Evolutionary conservation across 2,888 invertebrate genomes (phyloP).

Genomic region (Lepidochrysops patricia): DNA sequence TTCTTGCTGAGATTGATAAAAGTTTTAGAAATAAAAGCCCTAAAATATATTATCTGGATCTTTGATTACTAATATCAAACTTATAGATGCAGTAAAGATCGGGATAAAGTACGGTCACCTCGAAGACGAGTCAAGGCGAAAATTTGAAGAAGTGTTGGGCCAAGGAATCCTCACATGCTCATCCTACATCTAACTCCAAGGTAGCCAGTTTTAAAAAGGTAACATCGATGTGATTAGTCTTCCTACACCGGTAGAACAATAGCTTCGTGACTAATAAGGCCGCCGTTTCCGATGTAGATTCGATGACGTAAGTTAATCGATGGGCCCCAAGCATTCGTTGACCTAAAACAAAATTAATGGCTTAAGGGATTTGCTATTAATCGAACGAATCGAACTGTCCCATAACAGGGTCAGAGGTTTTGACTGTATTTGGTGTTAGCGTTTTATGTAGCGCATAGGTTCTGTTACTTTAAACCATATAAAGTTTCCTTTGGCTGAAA

Average conservation of each 20-base stretch:
- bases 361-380: background rate
- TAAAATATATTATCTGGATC: too few species aligned
- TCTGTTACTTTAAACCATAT: too few species aligned
- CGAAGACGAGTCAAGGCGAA: too few species aligned
- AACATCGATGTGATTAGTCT: background rate
- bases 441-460: too few species aligned
- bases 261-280: conserved; percentile 4
- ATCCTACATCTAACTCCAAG: background rate
- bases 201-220: background rate
- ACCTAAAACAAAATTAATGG: conserved; percentile 4
- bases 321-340: background rate
- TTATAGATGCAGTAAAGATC: too few species aligned
- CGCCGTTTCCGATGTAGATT: conserved; percentile 10
- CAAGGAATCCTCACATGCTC: background rate
- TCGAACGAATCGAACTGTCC: background rate
- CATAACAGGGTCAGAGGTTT: background rate
- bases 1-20: background rate
- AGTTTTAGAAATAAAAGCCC: too few species aligned
- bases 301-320: conserved; percentile 9
- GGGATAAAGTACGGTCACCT: too few species aligned
- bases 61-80: too few species aligned
- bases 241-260: conserved; percentile 9
- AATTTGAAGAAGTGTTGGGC: too few species aligned
- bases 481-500: too few species aligned
- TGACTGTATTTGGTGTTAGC: too few species aligned